Evolutionary conservation across 2,797 vertebrate species (phyloP).

Genomic region (Emydoidea blandingii): DNA sequence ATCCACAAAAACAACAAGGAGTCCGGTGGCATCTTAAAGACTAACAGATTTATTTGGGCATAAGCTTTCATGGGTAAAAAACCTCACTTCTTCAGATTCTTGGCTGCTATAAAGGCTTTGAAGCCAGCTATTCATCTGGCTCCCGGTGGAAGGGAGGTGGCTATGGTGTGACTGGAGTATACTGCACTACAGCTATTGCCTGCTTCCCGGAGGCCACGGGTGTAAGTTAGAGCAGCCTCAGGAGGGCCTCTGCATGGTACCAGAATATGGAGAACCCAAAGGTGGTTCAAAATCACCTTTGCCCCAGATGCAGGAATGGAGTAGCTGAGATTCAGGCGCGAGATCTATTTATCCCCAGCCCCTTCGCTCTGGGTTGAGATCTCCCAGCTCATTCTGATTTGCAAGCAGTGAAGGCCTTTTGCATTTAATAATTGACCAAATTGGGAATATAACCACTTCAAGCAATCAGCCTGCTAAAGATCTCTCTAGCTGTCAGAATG

Average conservation of each 20-base stretch:
- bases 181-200: background rate
- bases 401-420: background rate
- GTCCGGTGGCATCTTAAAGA: too few species aligned
- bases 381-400: background rate
- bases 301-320: background rate
- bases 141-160: background rate
- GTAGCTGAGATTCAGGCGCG: background rate
- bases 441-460: background rate
- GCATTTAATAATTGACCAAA: background rate
- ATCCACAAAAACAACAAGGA: too few species aligned
- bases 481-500: conserved; percentile 29
- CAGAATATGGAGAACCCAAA: background rate
- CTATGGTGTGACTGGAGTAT: background rate
- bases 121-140: background rate
- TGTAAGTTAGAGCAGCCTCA: background rate
- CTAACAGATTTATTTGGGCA: too few species aligned
- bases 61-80: too few species aligned
- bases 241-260: too few species aligned
- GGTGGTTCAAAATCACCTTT: background rate
- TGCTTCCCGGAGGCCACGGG: background rate
- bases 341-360: background rate
- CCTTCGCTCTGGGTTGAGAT: fast-evolving
- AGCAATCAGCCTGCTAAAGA: background rate
- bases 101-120: background rate
- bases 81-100: too few species aligned